Evolutionary conservation across 2,888 invertebrate species (phyloP).

Genomic region (Drosophila aldrichi): DNA sequence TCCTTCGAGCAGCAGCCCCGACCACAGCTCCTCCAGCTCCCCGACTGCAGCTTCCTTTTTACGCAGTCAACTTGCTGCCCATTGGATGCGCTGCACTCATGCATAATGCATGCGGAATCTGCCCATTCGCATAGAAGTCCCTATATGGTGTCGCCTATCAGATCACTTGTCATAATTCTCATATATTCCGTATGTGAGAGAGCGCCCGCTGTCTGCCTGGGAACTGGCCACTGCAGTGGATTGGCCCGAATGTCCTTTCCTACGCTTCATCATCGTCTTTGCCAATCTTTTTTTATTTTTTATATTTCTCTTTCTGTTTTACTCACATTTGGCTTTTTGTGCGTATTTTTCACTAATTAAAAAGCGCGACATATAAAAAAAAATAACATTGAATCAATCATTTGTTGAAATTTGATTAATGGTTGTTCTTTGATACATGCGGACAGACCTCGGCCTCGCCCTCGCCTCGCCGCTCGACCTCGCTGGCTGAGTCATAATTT

Average conservation of each 20-base stretch:
- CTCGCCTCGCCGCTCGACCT: slow-evolving; percentile 37
- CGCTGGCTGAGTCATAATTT: slow-evolving; percentile 31
- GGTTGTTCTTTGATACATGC: slow-evolving; percentile 48
- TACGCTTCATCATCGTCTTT: background rate
- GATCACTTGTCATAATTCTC: slow-evolving; percentile 81
- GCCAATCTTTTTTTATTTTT: slow-evolving; percentile 4
- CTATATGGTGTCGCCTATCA: slow-evolving; percentile 80
- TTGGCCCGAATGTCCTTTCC: slow-evolving; percentile 47
- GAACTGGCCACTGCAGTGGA: slow-evolving; percentile 54
- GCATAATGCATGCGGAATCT: slow-evolving; percentile 78
- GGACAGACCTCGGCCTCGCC: slow-evolving; percentile 31
- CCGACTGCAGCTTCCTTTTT: slow-evolving; percentile 38
- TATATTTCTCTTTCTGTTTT: slow-evolving; percentile 6
- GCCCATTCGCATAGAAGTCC: slow-evolving; percentile 75
- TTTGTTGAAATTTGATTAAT: slow-evolving; percentile 78
- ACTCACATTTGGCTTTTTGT: background rate
- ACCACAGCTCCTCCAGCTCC: background rate
- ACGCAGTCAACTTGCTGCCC: slow-evolving; percentile 24
- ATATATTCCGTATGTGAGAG: slow-evolving; percentile 71
- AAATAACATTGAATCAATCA: slow-evolving; percentile 69
- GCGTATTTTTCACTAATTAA: slow-evolving; percentile 69
- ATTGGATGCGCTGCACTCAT: slow-evolving; percentile 52
- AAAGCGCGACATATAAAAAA: slow-evolving; percentile 47
- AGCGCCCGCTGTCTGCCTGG: slow-evolving; percentile 50
- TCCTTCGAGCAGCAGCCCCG: slow-evolving; percentile 37